Conservation (phyloP, 2,113 vertebrate species). For the Atractosteus spatula region DNA sequence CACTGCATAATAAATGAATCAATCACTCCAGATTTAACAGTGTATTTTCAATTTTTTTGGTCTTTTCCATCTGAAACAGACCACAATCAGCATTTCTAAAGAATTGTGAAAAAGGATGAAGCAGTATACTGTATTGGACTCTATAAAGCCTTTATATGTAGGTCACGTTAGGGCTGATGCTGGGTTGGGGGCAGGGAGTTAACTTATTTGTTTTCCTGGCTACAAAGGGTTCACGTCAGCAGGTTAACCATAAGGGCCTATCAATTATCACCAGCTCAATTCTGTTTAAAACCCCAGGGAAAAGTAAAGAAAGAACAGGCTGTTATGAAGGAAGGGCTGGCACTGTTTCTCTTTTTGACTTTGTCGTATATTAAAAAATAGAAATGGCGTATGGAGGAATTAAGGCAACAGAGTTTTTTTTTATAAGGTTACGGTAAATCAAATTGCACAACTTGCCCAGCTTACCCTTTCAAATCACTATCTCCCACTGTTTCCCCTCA, state of each 20-base stretch:
- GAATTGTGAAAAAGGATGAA: no score
- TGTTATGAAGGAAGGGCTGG: constrained; percentile 1
- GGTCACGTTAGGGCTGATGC: constrained; percentile 42
- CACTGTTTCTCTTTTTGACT: constrained; percentile 3
- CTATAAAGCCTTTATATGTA: no score
- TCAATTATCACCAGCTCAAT: constrained; percentile 64
- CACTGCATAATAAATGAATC: no score
- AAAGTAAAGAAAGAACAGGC: constrained; percentile 35
- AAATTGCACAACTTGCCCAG: background rate
- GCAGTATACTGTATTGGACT: no score
- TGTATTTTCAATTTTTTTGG: no score
- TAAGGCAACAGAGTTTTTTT: background rate
- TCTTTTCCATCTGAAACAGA: no score
- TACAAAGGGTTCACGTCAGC: constrained; percentile 67
- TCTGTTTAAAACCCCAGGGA: constrained; percentile 35
- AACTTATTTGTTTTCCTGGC: constrained; percentile 72
- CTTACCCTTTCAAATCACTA: background rate
- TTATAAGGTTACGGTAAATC: background rate
- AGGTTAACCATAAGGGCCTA: constrained; percentile 59
- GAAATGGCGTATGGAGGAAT: background rate
- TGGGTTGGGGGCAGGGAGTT: constrained; percentile 46
- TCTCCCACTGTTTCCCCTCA: background rate
- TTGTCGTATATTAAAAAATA: constrained; percentile 9
- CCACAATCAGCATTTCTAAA: no score
- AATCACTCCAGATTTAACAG: no score